These are phyloP conservation scores for Gallirallus australis DNA, from an alignment of 2,797 vertebrate species.

Conservation along the genomic window DNA sequence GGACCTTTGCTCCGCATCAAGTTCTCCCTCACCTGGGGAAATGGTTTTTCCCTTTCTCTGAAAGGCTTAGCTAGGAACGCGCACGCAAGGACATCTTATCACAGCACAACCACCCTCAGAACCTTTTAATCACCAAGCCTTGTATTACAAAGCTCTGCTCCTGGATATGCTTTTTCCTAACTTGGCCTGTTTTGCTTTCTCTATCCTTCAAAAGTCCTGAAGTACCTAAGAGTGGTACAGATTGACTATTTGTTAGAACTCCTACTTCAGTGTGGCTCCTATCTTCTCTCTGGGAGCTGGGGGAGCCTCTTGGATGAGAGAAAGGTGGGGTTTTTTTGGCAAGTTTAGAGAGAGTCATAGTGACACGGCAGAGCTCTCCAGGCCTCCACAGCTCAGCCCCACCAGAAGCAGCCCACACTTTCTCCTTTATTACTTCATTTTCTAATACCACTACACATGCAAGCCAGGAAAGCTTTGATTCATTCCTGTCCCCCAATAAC, in stretches of 20 bases:
- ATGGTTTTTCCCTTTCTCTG: neutral
- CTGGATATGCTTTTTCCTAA: neutral
- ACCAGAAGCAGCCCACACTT: neutral
- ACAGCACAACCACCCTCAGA: neutral
- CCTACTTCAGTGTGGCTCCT: neutral
- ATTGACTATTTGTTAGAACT: neutral
- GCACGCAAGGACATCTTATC: neutral
- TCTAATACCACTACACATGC: neutral
- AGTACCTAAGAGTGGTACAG: neutral
- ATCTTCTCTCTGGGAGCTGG: neutral
- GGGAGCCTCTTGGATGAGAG: neutral
- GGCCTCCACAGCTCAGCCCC: neutral
- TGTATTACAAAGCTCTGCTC: neutral
- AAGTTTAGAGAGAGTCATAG: accelerated
- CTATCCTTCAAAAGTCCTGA: neutral
- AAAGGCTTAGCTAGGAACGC: neutral
- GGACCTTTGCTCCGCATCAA: neutral
- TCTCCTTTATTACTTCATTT: neutral
- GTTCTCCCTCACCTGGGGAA: neutral
- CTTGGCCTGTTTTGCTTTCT: neutral
- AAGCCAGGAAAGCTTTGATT: neutral
- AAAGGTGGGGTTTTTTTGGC: neutral
- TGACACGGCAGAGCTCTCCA: neutral
- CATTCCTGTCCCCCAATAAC: neutral
- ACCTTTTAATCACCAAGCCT: neutral